phyloP scores from a whole-genome alignment of 2,113 vertebrate species.

The Lates calcarifer region DNA sequence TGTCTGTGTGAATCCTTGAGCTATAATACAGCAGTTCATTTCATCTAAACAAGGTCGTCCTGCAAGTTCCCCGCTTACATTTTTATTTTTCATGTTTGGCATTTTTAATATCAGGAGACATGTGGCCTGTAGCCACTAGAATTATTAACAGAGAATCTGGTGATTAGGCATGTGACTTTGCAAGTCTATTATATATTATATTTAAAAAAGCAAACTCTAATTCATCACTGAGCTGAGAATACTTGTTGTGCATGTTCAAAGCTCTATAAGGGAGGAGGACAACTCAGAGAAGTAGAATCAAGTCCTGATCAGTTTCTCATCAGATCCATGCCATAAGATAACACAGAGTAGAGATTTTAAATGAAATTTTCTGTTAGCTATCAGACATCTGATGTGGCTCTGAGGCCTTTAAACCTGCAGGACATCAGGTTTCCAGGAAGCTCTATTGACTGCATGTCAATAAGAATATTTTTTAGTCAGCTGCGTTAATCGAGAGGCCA shows the following conservation, averaged over 20 bases:
- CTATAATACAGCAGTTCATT: background rate
- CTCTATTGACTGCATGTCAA: constrained; percentile 8
- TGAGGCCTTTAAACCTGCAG: background rate
- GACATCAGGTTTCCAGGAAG: constrained; percentile 35
- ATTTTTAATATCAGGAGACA: no score
- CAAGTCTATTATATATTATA: no score
- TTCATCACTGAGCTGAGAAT: no score
- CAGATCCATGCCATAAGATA: no score
- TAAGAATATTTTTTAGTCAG: constrained; percentile 5
- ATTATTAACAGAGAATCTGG: no score
- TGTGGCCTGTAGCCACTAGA: no score
- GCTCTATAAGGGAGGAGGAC: background rate
- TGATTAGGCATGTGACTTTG: no score
- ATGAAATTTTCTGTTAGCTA: background rate
- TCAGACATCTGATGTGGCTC: background rate
- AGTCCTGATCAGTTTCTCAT: background rate
- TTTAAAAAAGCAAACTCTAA: no score
- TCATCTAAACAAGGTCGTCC: no score
- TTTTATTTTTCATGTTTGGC: background rate
- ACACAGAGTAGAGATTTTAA: background rate
- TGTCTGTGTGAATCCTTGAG: background rate
- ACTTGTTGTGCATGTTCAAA: no score
- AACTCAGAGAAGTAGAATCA: background rate
- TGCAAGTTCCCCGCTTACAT: background rate
- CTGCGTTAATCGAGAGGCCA: constrained; percentile 15